phyloP scores from a whole-genome alignment of 2,888 invertebrate species.

The Archips crataeganus region DNA sequence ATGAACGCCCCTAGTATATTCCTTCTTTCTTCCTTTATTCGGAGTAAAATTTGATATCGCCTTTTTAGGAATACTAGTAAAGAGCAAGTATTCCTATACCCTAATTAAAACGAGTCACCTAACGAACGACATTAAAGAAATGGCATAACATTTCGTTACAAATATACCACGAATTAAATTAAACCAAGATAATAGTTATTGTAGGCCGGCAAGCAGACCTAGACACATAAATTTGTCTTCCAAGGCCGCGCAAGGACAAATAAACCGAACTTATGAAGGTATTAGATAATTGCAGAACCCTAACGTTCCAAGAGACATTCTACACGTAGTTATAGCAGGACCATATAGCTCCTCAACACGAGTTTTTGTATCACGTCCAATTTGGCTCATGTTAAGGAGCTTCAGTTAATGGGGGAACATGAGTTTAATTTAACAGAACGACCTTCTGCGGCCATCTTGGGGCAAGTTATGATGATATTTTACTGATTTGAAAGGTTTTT shows the following conservation, averaged over 20 bases:
- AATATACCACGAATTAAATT: not conserved
- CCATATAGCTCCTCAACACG: slow-evolving; percentile 24
- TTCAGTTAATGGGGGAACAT: slow-evolving; percentile 27
- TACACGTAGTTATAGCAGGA: slow-evolving; percentile 17
- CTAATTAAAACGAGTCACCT: not conserved
- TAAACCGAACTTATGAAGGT: slow-evolving; percentile 1
- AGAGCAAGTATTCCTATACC: too few species aligned
- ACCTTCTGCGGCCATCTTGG: slow-evolving; percentile 15
- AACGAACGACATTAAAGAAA: not conserved
- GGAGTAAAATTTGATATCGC: too few species aligned
- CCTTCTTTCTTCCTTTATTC: too few species aligned
- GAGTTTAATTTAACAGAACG: slow-evolving; percentile 31
- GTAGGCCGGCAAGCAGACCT: not conserved
- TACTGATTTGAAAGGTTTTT: not conserved
- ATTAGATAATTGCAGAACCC: slow-evolving; percentile 22
- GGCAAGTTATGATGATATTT: slow-evolving; percentile 10
- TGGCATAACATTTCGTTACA: not conserved
- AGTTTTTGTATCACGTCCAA: slow-evolving; percentile 38
- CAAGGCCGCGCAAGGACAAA: not conserved
- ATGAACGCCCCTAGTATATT: too few species aligned
- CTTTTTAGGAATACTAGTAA: too few species aligned
- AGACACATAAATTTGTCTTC: slow-evolving; percentile 7
- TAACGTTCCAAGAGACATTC: slow-evolving; percentile 24
- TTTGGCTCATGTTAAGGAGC: slow-evolving; percentile 38
- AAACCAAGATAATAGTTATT: not conserved